Evolutionary conservation across 2,888 invertebrate genomes (phyloP), one percentile per base, ranked within the genome.

Genomic region (Dioctria linearis): DNA sequence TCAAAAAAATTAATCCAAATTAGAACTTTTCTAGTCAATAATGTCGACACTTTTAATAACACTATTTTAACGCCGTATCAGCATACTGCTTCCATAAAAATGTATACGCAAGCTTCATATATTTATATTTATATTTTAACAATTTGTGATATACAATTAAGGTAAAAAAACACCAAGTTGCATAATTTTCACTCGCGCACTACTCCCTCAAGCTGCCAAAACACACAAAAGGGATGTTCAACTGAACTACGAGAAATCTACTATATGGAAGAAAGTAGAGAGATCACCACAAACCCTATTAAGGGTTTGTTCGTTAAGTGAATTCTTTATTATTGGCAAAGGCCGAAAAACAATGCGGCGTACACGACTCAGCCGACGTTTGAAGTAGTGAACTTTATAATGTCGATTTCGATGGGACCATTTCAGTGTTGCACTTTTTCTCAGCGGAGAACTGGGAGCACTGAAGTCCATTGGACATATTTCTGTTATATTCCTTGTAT

Each of bases 101-200:
- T 25, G 25, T 25, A 25, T 25, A 25, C 25, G 25, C 25, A 2
- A 25, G 25, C 25, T 25, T 25, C 25, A 25, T 25, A 25, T 25
- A 25, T 25, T 25, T 25, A 25, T 25, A 25, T 25, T 25, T 1
- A 25, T 25, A 25, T 25, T 25, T 25, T 25, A 25, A 25, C 25
- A 25, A 25, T 25, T 25, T 25, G 25, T 25, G 25, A 25, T 59
- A 46, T 59, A 25, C n/a, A 57, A 39, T 49, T 37, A 42, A 59
- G 25, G 25, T 39, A 43, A 6, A 13, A 75, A 42, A 75, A 75
- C 54, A 73, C 61, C 6, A 61, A 75, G 76, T 81, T 81, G 81
- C 80, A 81, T 81, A 81, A 81, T 81, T 80, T 51, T 49, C 75
- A 69, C 75, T 66, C 54, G 76, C 80, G 79, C 66, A 73, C 61